Base-by-base conservation (phyloP, 2,113 vertebrate genomes). In the Pseudorasbora parva region DNA sequence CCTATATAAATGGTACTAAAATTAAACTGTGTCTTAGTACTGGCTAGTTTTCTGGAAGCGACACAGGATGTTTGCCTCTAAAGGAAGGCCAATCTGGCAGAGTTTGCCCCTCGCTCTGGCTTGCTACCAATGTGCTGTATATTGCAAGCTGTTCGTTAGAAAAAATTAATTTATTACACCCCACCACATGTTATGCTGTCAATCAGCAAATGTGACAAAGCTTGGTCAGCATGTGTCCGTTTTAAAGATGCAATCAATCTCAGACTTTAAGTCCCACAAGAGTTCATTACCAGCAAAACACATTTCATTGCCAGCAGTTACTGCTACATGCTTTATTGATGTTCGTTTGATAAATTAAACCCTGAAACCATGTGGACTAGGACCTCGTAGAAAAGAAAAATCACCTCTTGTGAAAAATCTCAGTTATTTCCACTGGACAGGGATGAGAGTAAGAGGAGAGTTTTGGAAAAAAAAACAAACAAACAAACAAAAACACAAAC, bases 101-200 rank as follows among this genome's bases (percentile, higher is more conserved):
- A 12, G 54, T 81, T 75, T 15, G 4, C 23, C 43, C 51, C 10
- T 30, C 3, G 10, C 56, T 82, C 57, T 77, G 72, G 19, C 78
- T 15, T 45, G 17, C 9, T 33, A 78, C 68, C 54, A 84, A 27
- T 17, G 9, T 10, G 33, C 37, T 78, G 76, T 25, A 62, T 11
- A 78, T 57, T 69, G 57, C 56, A 81, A 73, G 54, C 57, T 82
- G 84, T 84, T 88, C 37, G 25, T 78, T 54, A 82, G 19, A 25
- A 15, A 56, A 33, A 49, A 49, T 27, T 23, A 49, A 14, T 64
- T 81, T 62, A 41, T 81, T 81, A 76, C 75, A 25, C 30, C 14
- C 23, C 51, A 27, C 71, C 47, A 68, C 74, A 77, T 78, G 64
- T 43, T 43, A 10, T 5, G 60, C 62, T 71, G 72, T 62, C 49